These are phyloP conservation scores for Cataglyphis rosenhaueri DNA, from an alignment of 2,888 invertebrate species.

Conservation along the genomic window DNA sequence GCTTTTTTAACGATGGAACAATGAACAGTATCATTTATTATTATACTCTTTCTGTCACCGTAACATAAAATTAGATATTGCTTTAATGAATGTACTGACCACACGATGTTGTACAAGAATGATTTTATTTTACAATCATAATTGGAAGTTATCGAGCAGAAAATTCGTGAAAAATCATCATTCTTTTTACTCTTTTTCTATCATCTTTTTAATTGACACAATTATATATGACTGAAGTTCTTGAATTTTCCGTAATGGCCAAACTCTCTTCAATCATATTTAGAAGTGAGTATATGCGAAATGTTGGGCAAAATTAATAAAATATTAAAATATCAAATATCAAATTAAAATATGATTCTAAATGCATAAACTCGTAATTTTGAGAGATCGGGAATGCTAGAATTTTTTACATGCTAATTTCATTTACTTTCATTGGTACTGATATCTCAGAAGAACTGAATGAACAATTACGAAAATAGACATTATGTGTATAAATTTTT, in stretches of 20 bases:
- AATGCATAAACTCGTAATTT: not conserved
- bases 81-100: not conserved
- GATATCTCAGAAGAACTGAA: slow-evolving; percentile 1
- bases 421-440: not conserved
- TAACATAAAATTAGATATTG: slow-evolving; percentile 13
- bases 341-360: not conserved
- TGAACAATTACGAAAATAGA: slow-evolving; percentile 31
- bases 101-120: not conserved
- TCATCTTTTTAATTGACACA: slow-evolving; percentile 63
- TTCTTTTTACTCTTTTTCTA: not conserved
- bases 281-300: slow-evolving; percentile 47
- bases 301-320: not conserved
- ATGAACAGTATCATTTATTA: not conserved
- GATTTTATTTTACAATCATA: not conserved
- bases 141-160: not conserved
- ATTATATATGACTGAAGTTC: slow-evolving; percentile 12
- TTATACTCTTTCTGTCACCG: not conserved
- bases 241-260: slow-evolving; percentile 69
- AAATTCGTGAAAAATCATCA: not conserved
- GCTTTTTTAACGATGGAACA: slow-evolving; percentile 11
- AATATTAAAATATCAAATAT: not conserved
- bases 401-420: slow-evolving; percentile 9
- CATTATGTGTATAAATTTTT: not conserved
- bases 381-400: not conserved
- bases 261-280: slow-evolving; percentile 32